Base-by-base conservation (phyloP, 30 jellyfish, hydroid and myxozoan species). In the Turritopsis dohrnii region DNA sequence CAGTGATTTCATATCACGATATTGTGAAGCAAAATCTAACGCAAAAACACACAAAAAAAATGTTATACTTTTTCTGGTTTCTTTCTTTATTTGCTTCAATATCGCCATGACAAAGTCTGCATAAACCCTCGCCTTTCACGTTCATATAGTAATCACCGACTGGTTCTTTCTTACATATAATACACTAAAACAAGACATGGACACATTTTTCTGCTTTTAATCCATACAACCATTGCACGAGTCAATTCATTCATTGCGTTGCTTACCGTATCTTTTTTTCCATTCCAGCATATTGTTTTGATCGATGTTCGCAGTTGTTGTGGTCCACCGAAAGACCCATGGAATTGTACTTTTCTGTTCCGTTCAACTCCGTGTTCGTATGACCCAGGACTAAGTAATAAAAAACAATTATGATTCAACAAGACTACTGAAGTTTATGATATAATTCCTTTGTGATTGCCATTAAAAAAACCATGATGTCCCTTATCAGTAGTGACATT, bases 281-380 rank as follows among this genome's bases (percentile, higher is more conserved):
- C 97, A 83, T 91, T 79, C 41, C 79, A 88, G 84, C 98, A 92
- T 52, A 92, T 74, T 26, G 86, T 28, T 23, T 90, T 79, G 21
- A 92, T 81, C 22, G 98, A 92, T 13, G 96, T 31, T 26, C 88
- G 84, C 29, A 92, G 81, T 21, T 94, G 79, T 74, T 92, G 98
- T 30, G 96, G 98, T 8, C 98, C 98, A 87, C 98, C 96, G 84
- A 92, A 92, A 18, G 96, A 69, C 20, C 98, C 94, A 30, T 86
- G 91, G 79, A 92, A 92, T 28, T 92, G 89, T 30, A 92, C 76
- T 88, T 92, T 87, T 69, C 96, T 80, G 54, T 92, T 84, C 28
- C 77, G 77, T 21, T 87, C 89, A 31, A 87, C 91, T n/a, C 79
- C 79, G 53, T 92, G 96, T 65, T 92, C 96, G 76, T 92, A 92